phyloP scores from a whole-genome alignment of 2,888 invertebrate genomes.

The Chironomus riparius region DNA sequence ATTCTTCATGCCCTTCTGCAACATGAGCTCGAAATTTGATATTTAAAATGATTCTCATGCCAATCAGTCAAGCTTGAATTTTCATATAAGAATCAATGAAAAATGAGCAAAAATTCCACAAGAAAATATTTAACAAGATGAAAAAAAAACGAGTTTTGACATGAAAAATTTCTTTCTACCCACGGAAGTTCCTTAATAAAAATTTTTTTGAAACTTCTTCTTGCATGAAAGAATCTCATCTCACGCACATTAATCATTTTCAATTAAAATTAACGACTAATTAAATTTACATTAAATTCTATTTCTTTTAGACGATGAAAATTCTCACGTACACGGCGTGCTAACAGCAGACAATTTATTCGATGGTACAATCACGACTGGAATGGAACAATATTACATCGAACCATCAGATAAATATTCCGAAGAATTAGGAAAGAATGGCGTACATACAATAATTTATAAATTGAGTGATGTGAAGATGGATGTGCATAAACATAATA shows the following conservation, averaged over 20 bases:
- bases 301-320: constrained; percentile 62
- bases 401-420: constrained; percentile 48
- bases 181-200: background rate
- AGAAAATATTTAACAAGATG: too few species aligned
- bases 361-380: constrained; percentile 77
- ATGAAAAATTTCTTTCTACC: too few species aligned
- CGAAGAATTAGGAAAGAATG: constrained; percentile 45
- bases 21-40: too few species aligned
- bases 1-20: too few species aligned
- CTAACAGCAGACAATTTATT: constrained; percentile 80
- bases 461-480: constrained; percentile 63
- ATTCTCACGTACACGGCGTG: constrained; percentile 72
- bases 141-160: too few species aligned
- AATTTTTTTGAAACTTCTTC: background rate
- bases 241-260: constrained; percentile 12
- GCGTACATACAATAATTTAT: constrained; percentile 77
- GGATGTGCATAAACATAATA: constrained; percentile 34
- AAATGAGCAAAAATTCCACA: too few species aligned
- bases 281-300: background rate
- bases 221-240: background rate
- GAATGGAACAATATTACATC: constrained; percentile 71
- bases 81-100: too few species aligned
- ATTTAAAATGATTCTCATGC: too few species aligned
- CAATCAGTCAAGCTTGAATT: too few species aligned
- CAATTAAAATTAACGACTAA: constrained; percentile 6